These are phyloP conservation scores for Mesitornis unicolor DNA, from an alignment of 2,113 vertebrate genomes.

Conservation along the genomic window DNA sequence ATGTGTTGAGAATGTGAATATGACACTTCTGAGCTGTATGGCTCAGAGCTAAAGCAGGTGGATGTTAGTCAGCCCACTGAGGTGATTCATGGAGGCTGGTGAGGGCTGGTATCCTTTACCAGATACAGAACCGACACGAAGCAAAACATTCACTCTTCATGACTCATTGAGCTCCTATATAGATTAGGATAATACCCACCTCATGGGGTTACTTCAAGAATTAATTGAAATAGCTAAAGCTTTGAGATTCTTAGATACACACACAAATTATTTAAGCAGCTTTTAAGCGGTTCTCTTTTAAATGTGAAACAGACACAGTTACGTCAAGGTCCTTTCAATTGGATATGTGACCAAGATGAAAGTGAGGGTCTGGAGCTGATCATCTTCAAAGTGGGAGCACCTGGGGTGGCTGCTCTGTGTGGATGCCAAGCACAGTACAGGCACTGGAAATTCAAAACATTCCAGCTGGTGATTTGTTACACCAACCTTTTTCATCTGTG, in stretches of 20 bases:
- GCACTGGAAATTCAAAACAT: background rate
- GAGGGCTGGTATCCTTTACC: background rate
- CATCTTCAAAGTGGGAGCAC: conserved; percentile 14
- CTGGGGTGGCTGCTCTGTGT: background rate
- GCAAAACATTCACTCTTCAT: background rate
- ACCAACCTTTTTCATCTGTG: background rate
- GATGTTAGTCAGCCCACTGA: background rate
- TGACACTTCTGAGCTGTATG: background rate
- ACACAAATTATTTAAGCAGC: background rate
- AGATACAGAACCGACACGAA: background rate
- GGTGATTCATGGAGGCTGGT: background rate
- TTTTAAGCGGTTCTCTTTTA: background rate
- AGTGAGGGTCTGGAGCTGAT: conserved; percentile 15
- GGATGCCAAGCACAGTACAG: background rate
- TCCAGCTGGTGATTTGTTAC: background rate
- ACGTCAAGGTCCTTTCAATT: background rate
- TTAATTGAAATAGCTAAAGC: background rate
- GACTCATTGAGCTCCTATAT: background rate
- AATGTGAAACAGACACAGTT: background rate
- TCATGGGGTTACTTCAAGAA: background rate
- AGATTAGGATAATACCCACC: background rate
- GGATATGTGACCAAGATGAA: background rate
- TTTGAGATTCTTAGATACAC: background rate
- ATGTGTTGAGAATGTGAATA: background rate
- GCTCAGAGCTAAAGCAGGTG: background rate